Evolutionary conservation across 64 coral and sea anemone species (phyloP), one percentile per base, ranked within the genome.

Genomic region (Porites lutea): DNA sequence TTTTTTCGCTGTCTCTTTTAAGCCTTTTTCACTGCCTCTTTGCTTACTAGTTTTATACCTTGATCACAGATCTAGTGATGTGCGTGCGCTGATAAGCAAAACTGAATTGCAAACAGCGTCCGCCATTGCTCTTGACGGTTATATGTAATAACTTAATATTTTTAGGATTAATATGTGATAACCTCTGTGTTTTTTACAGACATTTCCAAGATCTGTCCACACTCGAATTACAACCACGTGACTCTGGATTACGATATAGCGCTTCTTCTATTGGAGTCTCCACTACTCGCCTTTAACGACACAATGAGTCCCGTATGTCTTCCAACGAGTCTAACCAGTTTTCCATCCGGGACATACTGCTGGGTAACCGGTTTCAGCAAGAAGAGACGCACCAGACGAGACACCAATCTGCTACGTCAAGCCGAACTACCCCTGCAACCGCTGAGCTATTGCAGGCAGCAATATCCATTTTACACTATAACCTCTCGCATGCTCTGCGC

Each of bases 401-500:
- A 75, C 72, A 75, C 72, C 14, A 75, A 52, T 18, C 47, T 75
- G 47, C 46, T 96, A 48, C 94, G 85, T 18, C 90, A 64, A 54
- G 94, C 94, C 60, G 77, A 47, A 43, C 62, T 96, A 1, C 94
- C 94, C 14, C 59, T 96, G 8, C 87, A 88, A 19, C 59, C 50
- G 10, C 78, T 52, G 2, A 48, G 13, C 10, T 61, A 75, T 37
- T 96, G 94, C 71, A 80, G 55, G 44, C 82, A 74, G 50, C 75
- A 72, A 5, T 96, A 96, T 52, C 50, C 75, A 8, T 23, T 68
- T 6, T 20, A 88, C 52, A 86, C 52, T 27, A 87, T 96, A n/a
- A 92, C 89, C 47, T 53, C 90, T 10, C 89, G 90, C 57, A 89
- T 94, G 86, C 92, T 98, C 15, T 98, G 93, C 55, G 96, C 96